A percentile compares a stretch with the other conserved stretches of the same genome.
Conservation (phyloP, 2,888 invertebrate genomes). For the Nomada hirtipes region DNA sequence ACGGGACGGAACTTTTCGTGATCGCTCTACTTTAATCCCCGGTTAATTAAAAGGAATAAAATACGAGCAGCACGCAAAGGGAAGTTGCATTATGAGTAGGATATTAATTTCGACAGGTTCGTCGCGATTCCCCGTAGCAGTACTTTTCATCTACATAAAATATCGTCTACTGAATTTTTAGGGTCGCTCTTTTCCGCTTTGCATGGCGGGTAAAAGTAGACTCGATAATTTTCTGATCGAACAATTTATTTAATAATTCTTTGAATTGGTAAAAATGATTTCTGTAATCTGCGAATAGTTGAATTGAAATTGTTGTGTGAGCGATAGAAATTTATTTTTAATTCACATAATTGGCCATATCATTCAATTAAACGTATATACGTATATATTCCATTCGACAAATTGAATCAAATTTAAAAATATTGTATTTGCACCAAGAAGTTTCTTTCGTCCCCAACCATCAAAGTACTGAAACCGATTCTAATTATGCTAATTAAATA, state of each 20-base stretch:
- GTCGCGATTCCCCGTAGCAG: neutral
- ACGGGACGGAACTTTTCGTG: conserved; percentile 26
- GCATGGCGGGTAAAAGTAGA: neutral
- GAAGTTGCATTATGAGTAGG: conserved; percentile 3
- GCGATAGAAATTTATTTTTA: no score
- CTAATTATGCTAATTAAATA: conserved; percentile 35
- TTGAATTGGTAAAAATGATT: no score
- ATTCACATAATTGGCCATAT: no score
- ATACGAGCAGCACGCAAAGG: conserved; percentile 1
- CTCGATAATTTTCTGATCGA: neutral
- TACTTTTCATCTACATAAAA: neutral
- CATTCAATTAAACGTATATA: no score
- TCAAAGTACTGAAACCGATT: neutral
- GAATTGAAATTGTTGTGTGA: no score
- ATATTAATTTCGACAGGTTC: conserved; percentile 32
- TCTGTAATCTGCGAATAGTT: no score
- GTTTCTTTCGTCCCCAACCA: neutral
- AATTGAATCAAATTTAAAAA: neutral
- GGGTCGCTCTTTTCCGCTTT: neutral
- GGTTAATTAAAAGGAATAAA: conserved; percentile 54
- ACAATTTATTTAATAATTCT: neutral
- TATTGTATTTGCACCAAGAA: neutral
- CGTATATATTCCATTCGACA: no score
- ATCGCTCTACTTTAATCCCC: conserved; percentile 25
- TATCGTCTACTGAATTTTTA: neutral